Conservation (phyloP, 2,797 vertebrate species). For the Sitta carolinensis region DNA sequence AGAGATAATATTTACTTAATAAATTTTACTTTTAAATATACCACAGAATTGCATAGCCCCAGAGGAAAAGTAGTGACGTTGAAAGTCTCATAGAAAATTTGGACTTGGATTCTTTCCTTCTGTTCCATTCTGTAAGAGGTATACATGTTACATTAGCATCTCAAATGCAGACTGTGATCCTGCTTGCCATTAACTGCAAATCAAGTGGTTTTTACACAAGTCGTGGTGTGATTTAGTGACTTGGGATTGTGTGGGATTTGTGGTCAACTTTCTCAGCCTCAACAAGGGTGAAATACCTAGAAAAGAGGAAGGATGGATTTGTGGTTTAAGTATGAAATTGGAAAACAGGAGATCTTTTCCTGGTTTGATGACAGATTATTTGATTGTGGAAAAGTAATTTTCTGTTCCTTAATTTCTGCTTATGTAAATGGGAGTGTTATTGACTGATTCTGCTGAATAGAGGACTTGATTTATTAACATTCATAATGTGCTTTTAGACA, state of each 20-base stretch:
- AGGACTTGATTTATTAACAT: neutral
- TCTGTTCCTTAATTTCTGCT: conserved; percentile 15
- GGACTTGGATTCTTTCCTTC: neutral
- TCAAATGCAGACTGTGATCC: neutral
- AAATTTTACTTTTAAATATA: neutral
- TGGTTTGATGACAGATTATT: neutral
- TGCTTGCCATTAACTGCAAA: neutral
- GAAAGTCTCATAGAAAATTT: neutral
- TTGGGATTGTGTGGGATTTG: neutral
- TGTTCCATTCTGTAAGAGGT: neutral
- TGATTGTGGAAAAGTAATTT: neutral
- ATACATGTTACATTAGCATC: neutral
- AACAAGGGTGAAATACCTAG: neutral
- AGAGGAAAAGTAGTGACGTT: neutral
- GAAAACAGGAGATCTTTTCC: neutral
- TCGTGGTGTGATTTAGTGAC: neutral
- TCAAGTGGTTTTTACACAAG: neutral
- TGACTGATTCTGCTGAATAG: neutral
- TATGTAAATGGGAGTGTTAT: neutral
- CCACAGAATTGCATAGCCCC: neutral
- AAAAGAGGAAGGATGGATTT: neutral
- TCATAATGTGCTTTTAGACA: neutral
- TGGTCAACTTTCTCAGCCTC: neutral
- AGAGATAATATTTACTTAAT: neutral
- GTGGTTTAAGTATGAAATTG: neutral